Evolutionary conservation across 2,888 invertebrate genomes (phyloP).

Genomic region (Drosophila monieri): DNA sequence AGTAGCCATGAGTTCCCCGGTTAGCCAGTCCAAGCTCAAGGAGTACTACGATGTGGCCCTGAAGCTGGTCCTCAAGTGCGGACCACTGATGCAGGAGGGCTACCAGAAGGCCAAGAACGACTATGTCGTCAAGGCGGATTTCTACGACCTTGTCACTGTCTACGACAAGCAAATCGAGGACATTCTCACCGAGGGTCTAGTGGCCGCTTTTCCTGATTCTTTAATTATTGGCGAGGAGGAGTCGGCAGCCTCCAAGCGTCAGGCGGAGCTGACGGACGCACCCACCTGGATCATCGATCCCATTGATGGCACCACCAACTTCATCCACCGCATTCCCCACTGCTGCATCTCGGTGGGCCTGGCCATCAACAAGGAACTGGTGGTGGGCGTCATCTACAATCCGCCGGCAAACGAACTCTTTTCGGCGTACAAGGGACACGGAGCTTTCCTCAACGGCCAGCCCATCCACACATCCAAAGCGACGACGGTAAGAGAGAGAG

Average conservation of each 20-base stretch:
- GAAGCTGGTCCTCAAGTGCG: slow-evolving; percentile 81
- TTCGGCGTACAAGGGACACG: slow-evolving; percentile 89
- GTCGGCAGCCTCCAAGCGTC: slow-evolving; percentile 77
- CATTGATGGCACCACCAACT: slow-evolving; percentile 95
- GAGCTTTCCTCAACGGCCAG: slow-evolving; percentile 90
- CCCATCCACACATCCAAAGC: slow-evolving; percentile 84
- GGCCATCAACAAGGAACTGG: slow-evolving; percentile 85
- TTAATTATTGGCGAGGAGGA: slow-evolving; percentile 92
- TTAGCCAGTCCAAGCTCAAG: slow-evolving; percentile 67
- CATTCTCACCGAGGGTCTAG: slow-evolving; percentile 86
- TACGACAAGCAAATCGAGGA: slow-evolving; percentile 91
- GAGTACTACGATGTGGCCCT: slow-evolving; percentile 80
- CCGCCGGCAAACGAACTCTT: slow-evolving; percentile 89
- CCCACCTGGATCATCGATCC: slow-evolving; percentile 96
- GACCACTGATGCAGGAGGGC: slow-evolving; percentile 81
- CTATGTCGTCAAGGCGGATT: slow-evolving; percentile 85
- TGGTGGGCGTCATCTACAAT: slow-evolving; percentile 91
- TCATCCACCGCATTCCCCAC: slow-evolving; percentile 88
- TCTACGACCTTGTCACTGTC: slow-evolving; percentile 91
- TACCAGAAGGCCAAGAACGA: slow-evolving; percentile 77
- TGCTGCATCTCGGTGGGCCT: slow-evolving; percentile 89
- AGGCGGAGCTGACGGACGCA: slow-evolving; percentile 86
- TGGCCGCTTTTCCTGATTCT: slow-evolving; percentile 86
- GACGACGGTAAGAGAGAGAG: slow-evolving; percentile 72
- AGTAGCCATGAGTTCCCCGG: slow-evolving; percentile 18